A percentile compares a stretch with the other conserved stretches of the same genome.
phyloP scores from a whole-genome alignment of 92 coral and sea anemone species.

The Zoanthus gigantus region DNA sequence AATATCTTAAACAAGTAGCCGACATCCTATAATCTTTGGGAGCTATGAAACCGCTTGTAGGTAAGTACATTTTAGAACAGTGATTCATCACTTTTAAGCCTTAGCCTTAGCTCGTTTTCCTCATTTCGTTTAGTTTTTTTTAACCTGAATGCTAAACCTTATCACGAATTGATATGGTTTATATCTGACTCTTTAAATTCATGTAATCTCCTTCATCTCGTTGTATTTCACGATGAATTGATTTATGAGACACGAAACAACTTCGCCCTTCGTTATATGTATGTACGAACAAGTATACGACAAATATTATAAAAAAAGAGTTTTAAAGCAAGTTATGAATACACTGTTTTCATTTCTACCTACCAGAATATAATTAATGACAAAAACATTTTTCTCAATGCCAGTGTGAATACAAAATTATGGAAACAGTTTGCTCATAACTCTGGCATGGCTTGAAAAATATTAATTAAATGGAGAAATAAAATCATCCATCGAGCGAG shows the following conservation, averaged over 20 bases:
- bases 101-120: neutral
- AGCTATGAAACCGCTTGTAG: conserved; percentile 49
- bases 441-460: neutral
- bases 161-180: neutral
- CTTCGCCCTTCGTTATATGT: neutral
- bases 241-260: neutral
- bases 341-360: neutral
- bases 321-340: neutral
- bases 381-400: neutral
- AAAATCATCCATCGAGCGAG: neutral
- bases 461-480: neutral
- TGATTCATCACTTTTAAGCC: neutral
- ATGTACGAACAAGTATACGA: neutral
- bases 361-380: neutral
- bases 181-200: neutral
- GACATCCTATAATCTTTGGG: neutral
- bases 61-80: neutral
- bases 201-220: neutral
- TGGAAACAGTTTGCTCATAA: neutral
- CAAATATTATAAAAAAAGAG: neutral
- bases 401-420: neutral
- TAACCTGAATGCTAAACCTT: neutral
- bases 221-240: neutral
- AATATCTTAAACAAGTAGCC: neutral
- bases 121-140: neutral